Conservation (phyloP, 92 coral and sea anemone genomes). For the Heliopora coerulea region DNA sequence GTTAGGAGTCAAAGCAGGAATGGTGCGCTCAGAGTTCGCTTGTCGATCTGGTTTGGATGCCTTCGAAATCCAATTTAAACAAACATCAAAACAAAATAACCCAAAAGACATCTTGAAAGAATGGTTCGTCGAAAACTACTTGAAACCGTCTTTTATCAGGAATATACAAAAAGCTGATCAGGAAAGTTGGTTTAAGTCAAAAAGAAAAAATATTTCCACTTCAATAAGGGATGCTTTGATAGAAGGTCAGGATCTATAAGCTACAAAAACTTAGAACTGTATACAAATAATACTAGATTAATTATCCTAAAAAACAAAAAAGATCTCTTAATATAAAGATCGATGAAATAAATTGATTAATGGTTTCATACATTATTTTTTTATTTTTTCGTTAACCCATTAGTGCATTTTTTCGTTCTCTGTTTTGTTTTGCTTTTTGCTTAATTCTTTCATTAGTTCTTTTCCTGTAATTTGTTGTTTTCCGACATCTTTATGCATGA, state of each 20-base stretch:
- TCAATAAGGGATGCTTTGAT: slow-evolving; percentile 60
- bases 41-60: slow-evolving; percentile 78
- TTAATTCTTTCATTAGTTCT: no score
- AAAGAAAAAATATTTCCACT: slow-evolving; percentile 48
- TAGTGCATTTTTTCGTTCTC: no score
- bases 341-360: no score
- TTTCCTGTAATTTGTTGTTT: no score
- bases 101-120: slow-evolving; percentile 66
- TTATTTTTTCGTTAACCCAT: no score
- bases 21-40: slow-evolving; percentile 77
- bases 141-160: slow-evolving; percentile 33
- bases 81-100: slow-evolving; percentile 54
- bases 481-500: no score
- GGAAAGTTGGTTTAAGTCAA: slow-evolving; percentile 51
- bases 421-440: no score
- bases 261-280: no score
- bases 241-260: slow-evolving; percentile 37
- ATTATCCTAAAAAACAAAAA: no score
- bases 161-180: slow-evolving; percentile 53
- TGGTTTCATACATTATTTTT: no score
- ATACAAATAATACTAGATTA: no score
- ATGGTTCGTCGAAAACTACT: slow-evolving; percentile 56
- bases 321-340: no score
- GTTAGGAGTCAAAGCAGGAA: slow-evolving; percentile 74
- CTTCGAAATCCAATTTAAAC: slow-evolving; percentile 59